Conservation (phyloP, 2,797 vertebrate species). For the Gorsachius magnificus region DNA sequence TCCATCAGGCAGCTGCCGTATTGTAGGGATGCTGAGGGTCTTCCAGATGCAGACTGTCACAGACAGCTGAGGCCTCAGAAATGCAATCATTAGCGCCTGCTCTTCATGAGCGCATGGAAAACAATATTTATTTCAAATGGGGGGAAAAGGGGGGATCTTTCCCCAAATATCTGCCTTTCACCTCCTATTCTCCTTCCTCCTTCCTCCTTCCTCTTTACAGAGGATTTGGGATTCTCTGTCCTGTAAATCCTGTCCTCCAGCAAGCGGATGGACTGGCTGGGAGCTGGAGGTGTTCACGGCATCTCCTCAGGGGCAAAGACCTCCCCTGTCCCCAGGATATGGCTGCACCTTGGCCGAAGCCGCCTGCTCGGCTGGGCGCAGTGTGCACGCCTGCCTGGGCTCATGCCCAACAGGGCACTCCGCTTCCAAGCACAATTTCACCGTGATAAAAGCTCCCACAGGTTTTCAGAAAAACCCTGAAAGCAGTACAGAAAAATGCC, state of each 20-base stretch:
- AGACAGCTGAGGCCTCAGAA: not conserved
- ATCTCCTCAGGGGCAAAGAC: not conserved
- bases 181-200: not conserved
- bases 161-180: not conserved
- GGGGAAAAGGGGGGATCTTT: not conserved
- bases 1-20: not conserved
- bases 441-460: not conserved
- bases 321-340: not conserved
- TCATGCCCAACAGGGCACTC: not conserved
- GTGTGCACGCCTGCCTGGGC: no score
- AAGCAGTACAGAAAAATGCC: not conserved
- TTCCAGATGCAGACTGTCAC: not conserved
- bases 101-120: not conserved
- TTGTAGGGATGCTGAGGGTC: rapidly evolving
- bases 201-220: not conserved
- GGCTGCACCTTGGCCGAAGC: not conserved
- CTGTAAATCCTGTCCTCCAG: not conserved
- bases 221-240: not conserved
- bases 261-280: not conserved
- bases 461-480: not conserved
- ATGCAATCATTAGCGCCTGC: not conserved
- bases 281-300: not conserved
- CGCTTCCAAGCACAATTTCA: not conserved
- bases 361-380: not conserved
- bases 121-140: not conserved